Evolutionary conservation across 2,888 invertebrate genomes (phyloP), one percentile per base, ranked within the genome.

Genomic region (Ennomos erosarius): DNA sequence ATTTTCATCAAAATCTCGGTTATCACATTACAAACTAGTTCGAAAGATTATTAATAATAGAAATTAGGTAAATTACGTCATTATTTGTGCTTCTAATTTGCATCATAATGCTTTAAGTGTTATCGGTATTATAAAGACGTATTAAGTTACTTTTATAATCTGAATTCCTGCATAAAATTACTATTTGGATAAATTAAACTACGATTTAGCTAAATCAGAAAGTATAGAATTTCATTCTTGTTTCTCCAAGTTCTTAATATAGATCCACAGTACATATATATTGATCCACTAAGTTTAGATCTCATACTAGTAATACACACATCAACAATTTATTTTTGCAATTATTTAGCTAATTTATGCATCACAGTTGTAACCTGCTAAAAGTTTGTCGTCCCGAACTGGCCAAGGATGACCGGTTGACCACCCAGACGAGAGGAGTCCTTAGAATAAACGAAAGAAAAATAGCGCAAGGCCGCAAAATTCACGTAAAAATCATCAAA

Each of bases 401-500:
- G 10, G 47, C 53, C 26, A 62, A n/a, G n/a, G n/a, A n/a, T n/a
- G n/a, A n/a, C n/a, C n/a, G n/a, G n/a, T n/a, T n/a, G n/a, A n/a
- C n/a, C n/a, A n/a, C n/a, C n/a, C n/a, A n/a, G n/a, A n/a, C n/a
- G n/a, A n/a, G n/a, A n/a, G n/a, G n/a, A n/a, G n/a, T 62, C 63
- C 63, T 63, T 65, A 59, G 58, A 56, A 39, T 44, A 42, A 60
- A 60, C 61, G 45, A 67, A 62, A 58, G 3, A 2, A 16, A 57
- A 49, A 48, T 39, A 26, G 49, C 56, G 60, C 56, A 16, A 16
- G 16, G 16, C 16, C 16, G 16, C n/a, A n/a, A n/a, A n/a, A 16
- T 16, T 16, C 16, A 2, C 16, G 16, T 16, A 16, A 16, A 16
- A 16, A 16, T 16, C 16, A 16, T 16, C 3, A 16, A 16, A 16